phyloP scores from a whole-genome alignment of 2,888 invertebrate genomes.

The Drosophila setosimentum region DNA sequence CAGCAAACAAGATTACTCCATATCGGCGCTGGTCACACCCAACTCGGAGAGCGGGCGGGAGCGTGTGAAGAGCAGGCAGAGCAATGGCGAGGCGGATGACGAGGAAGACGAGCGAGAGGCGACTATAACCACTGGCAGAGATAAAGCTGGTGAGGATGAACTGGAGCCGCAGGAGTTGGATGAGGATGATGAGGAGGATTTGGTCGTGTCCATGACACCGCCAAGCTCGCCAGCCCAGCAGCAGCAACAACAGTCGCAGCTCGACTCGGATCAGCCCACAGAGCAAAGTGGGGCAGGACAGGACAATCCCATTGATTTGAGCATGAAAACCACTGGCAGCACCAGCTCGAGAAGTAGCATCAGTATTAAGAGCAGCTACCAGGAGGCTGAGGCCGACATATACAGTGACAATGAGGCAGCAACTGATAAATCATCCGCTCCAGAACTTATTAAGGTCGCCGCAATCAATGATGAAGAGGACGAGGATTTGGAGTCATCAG shows the following conservation, averaged over 20 bases:
- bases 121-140: constrained; percentile 13
- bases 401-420: constrained; percentile 62
- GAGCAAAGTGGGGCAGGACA: constrained; percentile 63
- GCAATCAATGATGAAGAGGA: constrained; percentile 1
- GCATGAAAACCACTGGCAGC: constrained; percentile 89
- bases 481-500: background rate
- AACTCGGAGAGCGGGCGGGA: constrained; percentile 84
- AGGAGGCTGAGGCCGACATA: constrained; percentile 60
- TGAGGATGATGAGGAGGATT: constrained; percentile 85
- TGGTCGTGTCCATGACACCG: constrained; percentile 87
- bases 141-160: constrained; percentile 33
- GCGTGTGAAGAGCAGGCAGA: constrained; percentile 71
- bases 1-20: constrained; percentile 81
- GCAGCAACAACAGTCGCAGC: constrained; percentile 58
- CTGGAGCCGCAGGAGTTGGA: constrained; percentile 69
- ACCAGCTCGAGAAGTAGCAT: constrained; percentile 74
- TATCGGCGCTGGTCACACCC: constrained; percentile 83
- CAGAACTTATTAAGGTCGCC: background rate
- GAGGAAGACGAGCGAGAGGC: constrained; percentile 34
- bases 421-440: constrained; percentile 5
- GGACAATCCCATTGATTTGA: constrained; percentile 93
- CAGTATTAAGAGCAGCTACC: constrained; percentile 68
- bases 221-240: constrained; percentile 85
- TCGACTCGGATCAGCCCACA: background rate
- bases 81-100: constrained; percentile 76